A percentile compares a stretch with the other conserved stretches of the same genome.
Conservation (phyloP, 2,797 vertebrate genomes). For the Sciurus vulgaris region DNA sequence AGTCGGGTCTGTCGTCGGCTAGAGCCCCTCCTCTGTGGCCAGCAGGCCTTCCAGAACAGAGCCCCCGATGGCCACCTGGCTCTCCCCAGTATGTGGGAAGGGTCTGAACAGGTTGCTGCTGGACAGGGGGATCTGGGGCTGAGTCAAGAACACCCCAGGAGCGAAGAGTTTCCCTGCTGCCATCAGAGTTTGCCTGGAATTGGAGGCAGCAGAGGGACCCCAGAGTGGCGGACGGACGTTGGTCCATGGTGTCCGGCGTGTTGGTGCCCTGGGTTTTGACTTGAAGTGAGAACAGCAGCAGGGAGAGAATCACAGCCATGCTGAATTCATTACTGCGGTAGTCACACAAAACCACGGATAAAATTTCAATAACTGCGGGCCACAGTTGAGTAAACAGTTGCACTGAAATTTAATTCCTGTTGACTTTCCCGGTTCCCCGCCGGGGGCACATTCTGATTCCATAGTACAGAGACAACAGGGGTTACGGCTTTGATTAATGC, state of each 20-base stretch:
- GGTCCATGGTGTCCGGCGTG: conserved; percentile 86
- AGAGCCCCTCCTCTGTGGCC: conserved; percentile 69
- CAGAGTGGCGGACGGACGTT: conserved; percentile 73
- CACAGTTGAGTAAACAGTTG: conserved; percentile 99
- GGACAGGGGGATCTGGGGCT: too few relatives aligned
- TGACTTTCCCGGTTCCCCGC: conserved; percentile 98
- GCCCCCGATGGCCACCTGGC: too few relatives aligned
- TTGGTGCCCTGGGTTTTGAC: conserved; percentile 90
- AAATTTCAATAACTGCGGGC: conserved; percentile 99
- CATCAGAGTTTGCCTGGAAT: too few relatives aligned
- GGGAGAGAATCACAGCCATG: conserved; percentile 96
- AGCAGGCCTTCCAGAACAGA: conserved; percentile 54
- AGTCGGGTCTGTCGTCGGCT: conserved; percentile 63
- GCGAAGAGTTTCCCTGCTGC: too few relatives aligned
- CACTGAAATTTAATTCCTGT: conserved; percentile 99
- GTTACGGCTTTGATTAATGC: conserved; percentile 97
- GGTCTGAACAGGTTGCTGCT: too few relatives aligned
- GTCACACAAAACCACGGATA: conserved; percentile 99
- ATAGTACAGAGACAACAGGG: conserved; percentile 96
- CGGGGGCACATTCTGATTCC: conserved; percentile 97
- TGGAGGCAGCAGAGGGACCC: conserved; percentile 66
- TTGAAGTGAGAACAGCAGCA: conserved; percentile 93
- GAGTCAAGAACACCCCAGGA: too few relatives aligned
- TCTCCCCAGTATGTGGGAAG: too few relatives aligned
- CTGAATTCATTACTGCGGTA: conserved; percentile 98